These are phyloP conservation scores for Acyrthosiphon pisum DNA, from an alignment of 1,140 invertebrate species.

Conservation along the genomic window DNA sequence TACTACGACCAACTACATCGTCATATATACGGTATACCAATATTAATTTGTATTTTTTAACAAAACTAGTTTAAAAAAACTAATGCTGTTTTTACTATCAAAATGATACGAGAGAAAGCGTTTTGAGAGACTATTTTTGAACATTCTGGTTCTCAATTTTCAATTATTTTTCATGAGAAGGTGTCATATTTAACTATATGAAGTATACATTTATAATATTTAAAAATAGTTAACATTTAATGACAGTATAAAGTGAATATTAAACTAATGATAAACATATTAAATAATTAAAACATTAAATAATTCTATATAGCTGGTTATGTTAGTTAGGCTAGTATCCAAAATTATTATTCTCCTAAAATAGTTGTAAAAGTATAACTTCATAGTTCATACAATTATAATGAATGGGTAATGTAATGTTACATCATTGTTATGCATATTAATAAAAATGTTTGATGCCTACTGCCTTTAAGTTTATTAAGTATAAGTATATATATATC, in stretches of 20 bases:
- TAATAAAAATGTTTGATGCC: background rate
- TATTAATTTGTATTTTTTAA: background rate
- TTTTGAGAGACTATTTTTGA: background rate
- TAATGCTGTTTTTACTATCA: background rate
- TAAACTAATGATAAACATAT: background rate
- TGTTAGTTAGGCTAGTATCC: background rate
- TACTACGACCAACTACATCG: slow-evolving; percentile 32
- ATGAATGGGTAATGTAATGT: too few species aligned
- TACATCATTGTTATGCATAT: background rate
- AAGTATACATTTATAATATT: background rate
- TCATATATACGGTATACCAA: background rate
- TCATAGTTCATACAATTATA: background rate
- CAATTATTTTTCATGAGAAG: background rate
- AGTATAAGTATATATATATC: too few species aligned
- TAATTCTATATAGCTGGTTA: background rate
- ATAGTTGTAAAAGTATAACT: background rate
- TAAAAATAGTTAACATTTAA: background rate
- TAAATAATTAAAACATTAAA: background rate
- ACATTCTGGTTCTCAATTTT: background rate
- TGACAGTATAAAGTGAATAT: background rate
- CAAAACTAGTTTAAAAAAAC: background rate
- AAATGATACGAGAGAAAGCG: background rate
- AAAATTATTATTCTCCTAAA: background rate
- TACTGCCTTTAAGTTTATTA: too few species aligned
- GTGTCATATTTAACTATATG: background rate